Evolutionary conservation across 2,797 vertebrate species (phyloP), one percentile per base, ranked within the genome.

Genomic region (Coendou prehensilis): DNA sequence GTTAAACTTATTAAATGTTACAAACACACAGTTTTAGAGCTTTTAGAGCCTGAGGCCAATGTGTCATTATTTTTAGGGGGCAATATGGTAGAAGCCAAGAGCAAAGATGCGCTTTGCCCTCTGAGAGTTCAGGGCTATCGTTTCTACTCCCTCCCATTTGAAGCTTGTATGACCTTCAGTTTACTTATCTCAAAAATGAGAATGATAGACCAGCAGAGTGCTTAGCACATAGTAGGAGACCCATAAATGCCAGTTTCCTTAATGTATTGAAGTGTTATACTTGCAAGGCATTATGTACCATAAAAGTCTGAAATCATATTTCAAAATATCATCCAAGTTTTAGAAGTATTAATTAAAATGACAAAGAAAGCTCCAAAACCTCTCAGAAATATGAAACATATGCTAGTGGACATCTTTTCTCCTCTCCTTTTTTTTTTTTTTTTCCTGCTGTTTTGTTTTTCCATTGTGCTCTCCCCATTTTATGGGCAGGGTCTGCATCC

Each of bases 301-400:
- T 63, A 63, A 17, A 47, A 78, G n/a, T 71, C 18, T 63, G 28
- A 84, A 88, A 79, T 88, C 8, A 37, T 4, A 30, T 47, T 59
- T 59, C 47, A 79, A 81, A 84, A 78, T 67, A 30, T 67, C 61
- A 87, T 73, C 56, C 45, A 73, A 63, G n/a, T 91, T 56, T 20
- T 63, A 56, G 37, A 54, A 87, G 96, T 97, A 84, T 37, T n/a
- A 76, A 50, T 33, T 88, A 76, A 61, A 94, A 96, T 97, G 96
- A 86, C 87, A 30, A 95, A 97, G 86, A 37, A 79, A 96, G 23
- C 61, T 41, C 17, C 23, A 59, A 78, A 73, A 41, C 28, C 13
- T 81, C 11, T 69, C 64, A 22, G 47, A 28, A 56, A 81, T n/a
- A 37, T 5, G 28, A 75, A 87, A 56, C 11, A 5, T n/a, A 79